Evolutionary conservation across 2,113 vertebrate species (phyloP).

Genomic region (Anhinga rufa): DNA sequence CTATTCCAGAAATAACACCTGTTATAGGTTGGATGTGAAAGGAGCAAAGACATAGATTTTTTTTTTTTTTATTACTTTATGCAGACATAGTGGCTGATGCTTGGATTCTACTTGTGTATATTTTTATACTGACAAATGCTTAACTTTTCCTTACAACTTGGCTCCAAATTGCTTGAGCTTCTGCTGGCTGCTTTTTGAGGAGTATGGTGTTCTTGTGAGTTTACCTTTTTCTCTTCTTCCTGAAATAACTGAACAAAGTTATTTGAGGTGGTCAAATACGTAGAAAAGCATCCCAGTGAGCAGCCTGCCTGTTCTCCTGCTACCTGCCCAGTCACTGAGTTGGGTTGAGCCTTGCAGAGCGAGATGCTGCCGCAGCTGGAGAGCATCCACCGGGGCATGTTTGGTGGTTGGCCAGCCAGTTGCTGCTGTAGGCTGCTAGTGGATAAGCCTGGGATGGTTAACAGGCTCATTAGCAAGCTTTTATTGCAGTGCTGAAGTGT

Average conservation of each 20-base stretch:
- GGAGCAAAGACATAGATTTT: background rate
- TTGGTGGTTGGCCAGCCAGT: background rate
- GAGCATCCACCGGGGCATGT: accelerated
- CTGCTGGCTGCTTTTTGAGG: background rate
- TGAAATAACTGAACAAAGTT: background rate
- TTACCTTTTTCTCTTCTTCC: background rate
- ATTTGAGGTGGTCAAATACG: background rate
- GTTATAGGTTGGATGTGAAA: background rate
- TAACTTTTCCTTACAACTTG: background rate
- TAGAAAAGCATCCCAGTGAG: background rate
- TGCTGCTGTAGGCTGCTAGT: background rate
- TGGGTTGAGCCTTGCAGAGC: accelerated
- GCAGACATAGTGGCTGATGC: background rate
- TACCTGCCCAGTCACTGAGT: background rate
- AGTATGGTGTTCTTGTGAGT: accelerated
- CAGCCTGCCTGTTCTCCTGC: background rate
- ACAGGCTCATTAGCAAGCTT: background rate
- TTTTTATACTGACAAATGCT: background rate
- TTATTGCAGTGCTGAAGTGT: background rate
- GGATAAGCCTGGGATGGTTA: background rate
- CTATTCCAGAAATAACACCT: background rate
- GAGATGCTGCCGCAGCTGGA: background rate
- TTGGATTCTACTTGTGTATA: background rate
- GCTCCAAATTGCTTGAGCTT: background rate
- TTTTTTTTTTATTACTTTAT: background rate